Evolutionary conservation across 1,140 invertebrate genomes (phyloP), one percentile per base, ranked within the genome.

Genomic region (Platyura marginata): DNA sequence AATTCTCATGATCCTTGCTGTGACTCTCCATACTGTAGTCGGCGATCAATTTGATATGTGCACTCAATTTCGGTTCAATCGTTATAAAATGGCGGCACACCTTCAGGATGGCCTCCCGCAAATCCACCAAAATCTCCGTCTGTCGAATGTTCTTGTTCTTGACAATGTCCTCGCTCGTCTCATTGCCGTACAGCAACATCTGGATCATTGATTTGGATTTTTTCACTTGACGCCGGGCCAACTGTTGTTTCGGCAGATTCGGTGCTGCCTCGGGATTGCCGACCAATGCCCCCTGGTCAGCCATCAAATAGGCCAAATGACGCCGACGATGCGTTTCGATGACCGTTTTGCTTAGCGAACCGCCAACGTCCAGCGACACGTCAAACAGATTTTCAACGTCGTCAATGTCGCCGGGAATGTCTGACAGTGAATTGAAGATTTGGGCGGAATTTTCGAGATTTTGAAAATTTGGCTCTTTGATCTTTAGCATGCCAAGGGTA

Each of bases 121-220:
- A 67, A 67, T 98, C 92, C 1, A 99, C 91, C 38, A 99, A 65
- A 53, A 97, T 82, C 72, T 92, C 87, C 58, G 71, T 69, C 67
- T 98, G 94, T 45, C 88, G 77, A 43, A 99, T 88, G 69, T 99
- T 99, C 66, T 98, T 98, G 43, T 80, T 88, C 60, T 92, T 89
- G 18, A 84, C 70, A 59, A 92, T 87, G 50, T 90, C 84, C 58
- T 77, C 77, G 43, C 69, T 69, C 21, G 65, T 66, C 54, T 79
- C 75, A 35, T 71, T 67, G 46, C 71, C 72, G 68, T 95, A 95
- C 10, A 94, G 66, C 52, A 94, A 74, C 41, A 85, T 71, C 59
- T 92, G 88, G 37, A 95, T 71, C 44, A 94, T 74, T 1, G 91
- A 94, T 66, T 93, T 91, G 42, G 71, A 87, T 54, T 87, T 80